Percentiles rank a stretch among this genome's conserved stretches.
Conservation (phyloP, 1,140 invertebrate genomes). For the Drosophila pallidifrons region DNA sequence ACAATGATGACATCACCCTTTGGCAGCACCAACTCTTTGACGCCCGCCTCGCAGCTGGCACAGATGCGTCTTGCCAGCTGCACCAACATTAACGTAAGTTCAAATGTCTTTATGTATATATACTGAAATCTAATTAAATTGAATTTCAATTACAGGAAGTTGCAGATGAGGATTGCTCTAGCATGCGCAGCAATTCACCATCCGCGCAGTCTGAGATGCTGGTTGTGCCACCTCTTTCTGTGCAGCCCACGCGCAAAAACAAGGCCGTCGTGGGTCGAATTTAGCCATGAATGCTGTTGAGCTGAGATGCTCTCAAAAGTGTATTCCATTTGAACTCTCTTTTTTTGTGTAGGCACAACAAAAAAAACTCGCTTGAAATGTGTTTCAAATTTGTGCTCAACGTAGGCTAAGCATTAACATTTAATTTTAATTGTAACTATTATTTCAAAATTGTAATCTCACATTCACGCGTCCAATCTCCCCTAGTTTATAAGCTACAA, state of each 20-base stretch:
- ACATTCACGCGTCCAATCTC: constrained; percentile 64
- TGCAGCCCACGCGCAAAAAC: constrained; percentile 91
- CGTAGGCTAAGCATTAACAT: constrained; percentile 13
- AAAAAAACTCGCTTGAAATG: constrained; percentile 40
- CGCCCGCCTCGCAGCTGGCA: constrained; percentile 90
- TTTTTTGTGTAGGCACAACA: constrained; percentile 21
- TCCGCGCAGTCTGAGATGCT: constrained; percentile 88
- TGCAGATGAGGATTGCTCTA: constrained; percentile 86
- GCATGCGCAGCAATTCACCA: constrained; percentile 86
- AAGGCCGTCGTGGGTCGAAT: constrained; percentile 85
- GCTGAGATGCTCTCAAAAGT: constrained; percentile 31
- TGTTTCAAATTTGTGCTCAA: constrained; percentile 26
- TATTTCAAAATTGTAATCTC: constrained; percentile 63
- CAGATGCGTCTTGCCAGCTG: constrained; percentile 94
- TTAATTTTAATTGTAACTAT: constrained; percentile 14
- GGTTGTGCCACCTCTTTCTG: constrained; percentile 91
- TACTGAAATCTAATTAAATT: not conserved
- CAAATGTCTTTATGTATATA: not conserved
- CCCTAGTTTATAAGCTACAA: constrained; percentile 55
- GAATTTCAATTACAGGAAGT: constrained; percentile 86
- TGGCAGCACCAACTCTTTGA: constrained; percentile 91
- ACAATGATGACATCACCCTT: constrained; percentile 96
- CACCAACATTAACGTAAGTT: constrained; percentile 93
- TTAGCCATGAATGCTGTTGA: constrained; percentile 32
- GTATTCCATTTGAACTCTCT: constrained; percentile 66